A percentile compares a stretch with the other conserved stretches of the same genome.
phyloP scores from a whole-genome alignment of 1,140 invertebrate species.

The Ctenoplectra terminalis region DNA sequence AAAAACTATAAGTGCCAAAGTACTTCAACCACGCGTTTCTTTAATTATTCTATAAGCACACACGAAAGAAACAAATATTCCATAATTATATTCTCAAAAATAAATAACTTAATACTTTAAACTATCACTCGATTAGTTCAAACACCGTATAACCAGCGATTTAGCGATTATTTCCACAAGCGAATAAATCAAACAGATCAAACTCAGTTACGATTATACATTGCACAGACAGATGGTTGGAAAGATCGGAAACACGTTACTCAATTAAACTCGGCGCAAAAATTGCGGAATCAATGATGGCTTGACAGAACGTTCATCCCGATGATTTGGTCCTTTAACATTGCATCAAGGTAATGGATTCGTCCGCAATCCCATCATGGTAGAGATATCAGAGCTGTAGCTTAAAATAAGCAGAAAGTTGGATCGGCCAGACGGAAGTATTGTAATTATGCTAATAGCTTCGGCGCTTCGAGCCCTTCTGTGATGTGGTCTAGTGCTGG shows the following conservation, averaged over 20 bases:
- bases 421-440: constrained; percentile 78
- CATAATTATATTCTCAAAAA: no score
- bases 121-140: background rate
- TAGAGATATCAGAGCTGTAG: constrained; percentile 73
- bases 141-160: background rate
- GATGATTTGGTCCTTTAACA: constrained; percentile 78
- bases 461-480: constrained; percentile 75
- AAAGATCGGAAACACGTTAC: background rate
- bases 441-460: constrained; percentile 84
- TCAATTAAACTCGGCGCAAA: background rate
- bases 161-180: background rate
- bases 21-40: no score
- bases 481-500: constrained; percentile 80
- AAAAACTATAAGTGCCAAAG: no score
- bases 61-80: no score
- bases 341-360: constrained; percentile 81
- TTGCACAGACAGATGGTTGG: background rate
- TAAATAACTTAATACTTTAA: background rate
- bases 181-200: no score
- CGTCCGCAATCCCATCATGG: constrained; percentile 78
- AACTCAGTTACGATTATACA: background rate
- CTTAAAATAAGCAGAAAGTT: constrained; percentile 82
- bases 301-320: constrained; percentile 66
- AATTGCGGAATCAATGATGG: constrained; percentile 16
- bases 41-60: no score